phyloP scores from a whole-genome alignment of 2,888 invertebrate species.

The Nemotelus nigrinus region DNA sequence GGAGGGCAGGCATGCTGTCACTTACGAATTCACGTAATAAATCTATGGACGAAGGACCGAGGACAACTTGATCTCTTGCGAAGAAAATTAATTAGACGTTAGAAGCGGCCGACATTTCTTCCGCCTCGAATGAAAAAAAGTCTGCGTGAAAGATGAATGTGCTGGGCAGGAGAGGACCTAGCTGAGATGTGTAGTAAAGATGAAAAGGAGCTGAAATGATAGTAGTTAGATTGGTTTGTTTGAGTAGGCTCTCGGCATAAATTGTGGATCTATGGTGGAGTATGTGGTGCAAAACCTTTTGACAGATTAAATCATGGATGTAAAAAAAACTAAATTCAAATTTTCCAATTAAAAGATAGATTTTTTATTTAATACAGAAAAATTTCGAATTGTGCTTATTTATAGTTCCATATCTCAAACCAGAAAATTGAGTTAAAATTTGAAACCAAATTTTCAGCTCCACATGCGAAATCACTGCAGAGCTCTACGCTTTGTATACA shows the following conservation, averaged over 20 bases:
- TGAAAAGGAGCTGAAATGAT: constrained; percentile 1
- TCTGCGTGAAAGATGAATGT: neutral
- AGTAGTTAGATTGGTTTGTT: neutral
- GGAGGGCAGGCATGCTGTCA: constrained; percentile 17
- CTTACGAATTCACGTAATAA: constrained; percentile 45
- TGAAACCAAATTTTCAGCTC: neutral
- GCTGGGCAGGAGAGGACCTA: neutral
- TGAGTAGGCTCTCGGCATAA: neutral
- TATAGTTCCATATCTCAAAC: no score
- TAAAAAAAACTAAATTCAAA: no score
- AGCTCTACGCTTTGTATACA: neutral
- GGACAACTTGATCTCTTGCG: constrained; percentile 41
- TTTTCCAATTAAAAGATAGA: no score
- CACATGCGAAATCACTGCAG: neutral
- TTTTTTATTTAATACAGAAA: no score
- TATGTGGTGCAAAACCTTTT: constrained; percentile 2
- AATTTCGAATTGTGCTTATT: no score
- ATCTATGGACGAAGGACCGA: constrained; percentile 41
- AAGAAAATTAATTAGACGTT: constrained; percentile 40
- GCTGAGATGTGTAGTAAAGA: neutral
- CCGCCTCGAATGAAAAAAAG: constrained; percentile 17
- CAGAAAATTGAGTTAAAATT: no score
- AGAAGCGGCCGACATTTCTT: constrained; percentile 3
- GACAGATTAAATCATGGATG: no score
- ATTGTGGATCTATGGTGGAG: neutral